Evolutionary conservation across 2,113 vertebrate species (phyloP).

Genomic region (Austrofundulus limnaeus): DNA sequence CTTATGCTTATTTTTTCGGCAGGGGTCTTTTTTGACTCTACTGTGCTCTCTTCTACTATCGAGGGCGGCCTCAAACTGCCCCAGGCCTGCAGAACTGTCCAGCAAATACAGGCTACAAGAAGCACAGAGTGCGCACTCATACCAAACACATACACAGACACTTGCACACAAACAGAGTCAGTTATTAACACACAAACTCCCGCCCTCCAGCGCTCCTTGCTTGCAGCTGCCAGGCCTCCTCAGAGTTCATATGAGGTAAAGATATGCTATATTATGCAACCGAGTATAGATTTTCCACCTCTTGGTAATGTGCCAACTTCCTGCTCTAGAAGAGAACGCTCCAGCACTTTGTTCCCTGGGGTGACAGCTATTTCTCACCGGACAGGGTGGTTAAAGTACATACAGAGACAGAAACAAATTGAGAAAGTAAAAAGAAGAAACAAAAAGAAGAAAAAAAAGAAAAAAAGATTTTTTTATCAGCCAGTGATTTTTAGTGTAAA

Average conservation of each 20-base stretch:
- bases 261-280: constrained; percentile 84
- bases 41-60: constrained; percentile 33
- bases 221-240: constrained; percentile 79
- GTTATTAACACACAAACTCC: constrained; percentile 66
- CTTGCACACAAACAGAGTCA: constrained; percentile 59
- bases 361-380: constrained; percentile 60
- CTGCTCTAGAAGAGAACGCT: constrained; percentile 71
- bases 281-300: constrained; percentile 81
- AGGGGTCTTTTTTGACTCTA: constrained; percentile 48
- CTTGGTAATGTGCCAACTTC: constrained; percentile 77
- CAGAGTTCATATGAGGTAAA: constrained; percentile 82
- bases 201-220: constrained; percentile 67
- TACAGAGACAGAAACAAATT: constrained; percentile 19
- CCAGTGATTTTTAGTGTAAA: constrained; percentile 6
- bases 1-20: constrained; percentile 32
- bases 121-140: constrained; percentile 52
- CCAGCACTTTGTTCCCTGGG: constrained; percentile 65
- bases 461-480: neutral
- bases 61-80: constrained; percentile 54
- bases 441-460: neutral
- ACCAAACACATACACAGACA: constrained; percentile 57
- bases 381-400: constrained; percentile 42
- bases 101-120: constrained; percentile 65
- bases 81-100: constrained; percentile 53
- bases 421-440: constrained; percentile 5